These are phyloP conservation scores for Idris sp. DNA, from an alignment of 1,140 invertebrate species.

Conservation along the genomic window DNA sequence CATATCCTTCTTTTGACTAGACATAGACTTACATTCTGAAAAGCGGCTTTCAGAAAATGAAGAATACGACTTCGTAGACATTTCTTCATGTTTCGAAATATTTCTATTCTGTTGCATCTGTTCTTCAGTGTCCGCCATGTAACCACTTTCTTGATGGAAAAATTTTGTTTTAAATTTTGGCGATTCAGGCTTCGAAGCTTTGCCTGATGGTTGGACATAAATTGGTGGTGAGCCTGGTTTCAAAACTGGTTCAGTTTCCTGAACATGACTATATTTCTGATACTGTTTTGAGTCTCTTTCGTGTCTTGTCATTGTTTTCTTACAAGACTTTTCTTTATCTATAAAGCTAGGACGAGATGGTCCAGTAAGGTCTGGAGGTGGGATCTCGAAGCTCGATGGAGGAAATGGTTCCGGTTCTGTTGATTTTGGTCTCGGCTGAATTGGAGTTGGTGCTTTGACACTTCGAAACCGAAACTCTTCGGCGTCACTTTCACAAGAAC, in stretches of 20 bases:
- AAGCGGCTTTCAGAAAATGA: conserved; percentile 70
- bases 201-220: conserved; percentile 75
- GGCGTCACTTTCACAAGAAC: conserved; percentile 82
- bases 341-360: conserved; percentile 76
- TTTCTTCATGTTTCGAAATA: conserved; percentile 71
- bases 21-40: conserved; percentile 70
- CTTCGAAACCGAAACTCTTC: conserved; percentile 81
- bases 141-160: conserved; percentile 81
- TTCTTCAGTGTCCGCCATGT: conserved; percentile 86
- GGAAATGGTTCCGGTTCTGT: conserved; percentile 80
- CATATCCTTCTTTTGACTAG: conserved; percentile 66
- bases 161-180: conserved; percentile 79
- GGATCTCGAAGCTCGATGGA: conserved; percentile 80
- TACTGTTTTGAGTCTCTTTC: conserved; percentile 69
- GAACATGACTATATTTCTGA: conserved; percentile 65
- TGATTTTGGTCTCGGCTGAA: conserved; percentile 77
- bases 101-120: conserved; percentile 66
- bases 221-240: conserved; percentile 80
- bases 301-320: conserved; percentile 67
- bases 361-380: conserved; percentile 76
- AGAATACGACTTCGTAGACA: conserved; percentile 66
- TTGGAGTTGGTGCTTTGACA: conserved; percentile 78
- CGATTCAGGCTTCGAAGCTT: conserved; percentile 78
- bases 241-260: conserved; percentile 66
- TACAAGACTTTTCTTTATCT: conserved; percentile 63